A percentile compares a stretch with the other conserved stretches of the same genome.
phyloP scores from a whole-genome alignment of 2,113 vertebrate species.

The Oncorhynchus clarkii region DNA sequence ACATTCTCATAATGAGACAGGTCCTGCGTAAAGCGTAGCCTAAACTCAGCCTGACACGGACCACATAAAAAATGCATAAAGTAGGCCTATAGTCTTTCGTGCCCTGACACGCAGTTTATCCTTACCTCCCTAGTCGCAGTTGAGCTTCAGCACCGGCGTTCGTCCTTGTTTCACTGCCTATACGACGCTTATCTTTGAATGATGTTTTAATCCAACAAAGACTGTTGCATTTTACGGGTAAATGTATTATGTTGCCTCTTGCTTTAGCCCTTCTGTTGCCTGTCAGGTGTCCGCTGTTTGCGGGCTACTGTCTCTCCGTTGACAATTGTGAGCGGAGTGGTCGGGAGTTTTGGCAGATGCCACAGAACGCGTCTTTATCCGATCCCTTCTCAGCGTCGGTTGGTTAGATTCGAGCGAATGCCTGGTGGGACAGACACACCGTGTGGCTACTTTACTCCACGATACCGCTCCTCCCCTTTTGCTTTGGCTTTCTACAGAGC shows the following conservation, averaged over 20 bases:
- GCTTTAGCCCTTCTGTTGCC: constrained; percentile 23
- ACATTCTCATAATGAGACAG: constrained; percentile 22
- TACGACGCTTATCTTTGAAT: constrained; percentile 31
- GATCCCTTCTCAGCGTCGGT: constrained; percentile 43
- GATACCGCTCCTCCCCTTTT: constrained; percentile 73
- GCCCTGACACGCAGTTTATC: constrained; percentile 18
- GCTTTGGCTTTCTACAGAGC: constrained; percentile 37
- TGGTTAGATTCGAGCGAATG: constrained; percentile 60
- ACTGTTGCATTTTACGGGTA: constrained; percentile 56
- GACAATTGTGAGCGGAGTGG: constrained; percentile 38
- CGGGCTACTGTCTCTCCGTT: constrained; percentile 33
- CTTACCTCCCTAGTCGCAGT: constrained; percentile 68
- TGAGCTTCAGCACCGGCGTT: constrained; percentile 51
- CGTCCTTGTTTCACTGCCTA: constrained; percentile 41
- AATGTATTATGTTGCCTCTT: constrained; percentile 21
- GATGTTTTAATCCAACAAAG: constrained; percentile 61
- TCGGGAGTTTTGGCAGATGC: constrained; percentile 35
- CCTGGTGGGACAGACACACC: constrained; percentile 59
- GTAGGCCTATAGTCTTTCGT: background rate
- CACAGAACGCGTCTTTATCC: constrained; percentile 37
- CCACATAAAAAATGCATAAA: constrained; percentile 6
- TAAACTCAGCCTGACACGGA: constrained; percentile 38
- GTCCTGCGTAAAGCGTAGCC: constrained; percentile 17
- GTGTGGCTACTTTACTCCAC: constrained; percentile 69
- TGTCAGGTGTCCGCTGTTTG: constrained; percentile 35